A percentile compares a stretch with the other conserved stretches of the same genome.
phyloP scores from a whole-genome alignment of 2,113 vertebrate genomes.

The Burhinus oedicnemus region DNA sequence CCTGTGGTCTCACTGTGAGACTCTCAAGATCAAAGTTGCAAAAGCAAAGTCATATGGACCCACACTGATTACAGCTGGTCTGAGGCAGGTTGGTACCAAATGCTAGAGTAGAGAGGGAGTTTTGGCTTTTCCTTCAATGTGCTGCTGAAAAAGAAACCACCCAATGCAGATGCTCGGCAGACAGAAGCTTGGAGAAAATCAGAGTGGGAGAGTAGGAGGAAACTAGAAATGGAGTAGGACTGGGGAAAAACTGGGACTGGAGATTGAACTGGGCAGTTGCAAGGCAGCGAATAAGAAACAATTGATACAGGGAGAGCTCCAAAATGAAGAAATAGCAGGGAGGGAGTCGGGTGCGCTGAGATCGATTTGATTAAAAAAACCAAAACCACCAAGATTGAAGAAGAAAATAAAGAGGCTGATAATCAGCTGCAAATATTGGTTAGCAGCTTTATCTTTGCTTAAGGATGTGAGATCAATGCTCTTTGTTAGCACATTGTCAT shows the following conservation, averaged over 20 bases:
- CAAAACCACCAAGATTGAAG: neutral
- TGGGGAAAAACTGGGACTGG: neutral
- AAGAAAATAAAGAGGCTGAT: neutral
- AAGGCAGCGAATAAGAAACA: neutral
- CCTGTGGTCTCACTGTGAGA: neutral
- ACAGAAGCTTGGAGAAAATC: neutral
- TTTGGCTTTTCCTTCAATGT: neutral
- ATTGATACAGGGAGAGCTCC: neutral
- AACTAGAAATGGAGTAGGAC: neutral
- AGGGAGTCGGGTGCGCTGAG: neutral
- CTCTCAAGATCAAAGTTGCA: neutral
- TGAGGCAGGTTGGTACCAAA: neutral
- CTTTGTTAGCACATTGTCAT: neutral
- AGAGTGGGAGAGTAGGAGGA: neutral
- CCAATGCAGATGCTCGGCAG: neutral
- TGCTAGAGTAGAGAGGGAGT: neutral
- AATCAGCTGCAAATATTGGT: neutral
- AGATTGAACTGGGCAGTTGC: neutral
- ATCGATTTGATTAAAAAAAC: rapidly evolving
- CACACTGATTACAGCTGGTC: neutral
- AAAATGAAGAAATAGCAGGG: neutral
- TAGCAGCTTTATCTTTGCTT: neutral
- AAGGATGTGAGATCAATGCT: neutral
- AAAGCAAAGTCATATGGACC: neutral
- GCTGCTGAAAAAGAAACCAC: neutral